Evolutionary conservation across 2,888 invertebrate species (phyloP).

Genomic region (Isotomurus palustris): DNA sequence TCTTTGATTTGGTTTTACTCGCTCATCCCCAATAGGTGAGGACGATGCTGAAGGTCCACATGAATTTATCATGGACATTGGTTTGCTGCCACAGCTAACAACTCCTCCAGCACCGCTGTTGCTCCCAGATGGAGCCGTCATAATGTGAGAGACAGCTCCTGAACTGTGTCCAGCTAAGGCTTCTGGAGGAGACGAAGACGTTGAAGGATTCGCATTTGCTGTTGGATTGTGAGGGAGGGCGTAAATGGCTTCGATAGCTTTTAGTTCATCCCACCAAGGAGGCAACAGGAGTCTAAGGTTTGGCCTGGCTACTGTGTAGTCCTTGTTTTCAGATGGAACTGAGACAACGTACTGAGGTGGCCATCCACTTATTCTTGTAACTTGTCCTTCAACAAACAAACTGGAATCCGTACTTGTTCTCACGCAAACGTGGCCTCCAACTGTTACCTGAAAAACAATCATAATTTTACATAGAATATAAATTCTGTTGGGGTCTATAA

Average conservation of each 20-base stretch:
- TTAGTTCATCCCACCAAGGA: slow-evolving; percentile 95
- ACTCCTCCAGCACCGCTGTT: slow-evolving; percentile 43
- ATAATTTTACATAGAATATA: background rate
- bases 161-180: too few species aligned
- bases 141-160: slow-evolving; percentile 25
- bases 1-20: slow-evolving; percentile 53
- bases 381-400: slow-evolving; percentile 80
- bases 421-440: slow-evolving; percentile 74
- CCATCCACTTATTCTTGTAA: slow-evolving; percentile 63
- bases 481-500: background rate
- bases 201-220: slow-evolving; percentile 18
- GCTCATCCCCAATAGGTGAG: slow-evolving; percentile 52
- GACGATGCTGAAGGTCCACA: slow-evolving; percentile 19
- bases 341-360: slow-evolving; percentile 65
- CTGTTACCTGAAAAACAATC: slow-evolving; percentile 63
- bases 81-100: background rate
- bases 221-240: slow-evolving; percentile 35
- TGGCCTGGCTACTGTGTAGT: slow-evolving; percentile 74
- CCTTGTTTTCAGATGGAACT: slow-evolving; percentile 39
- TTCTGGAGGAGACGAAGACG: slow-evolving; percentile 19
- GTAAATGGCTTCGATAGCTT: slow-evolving; percentile 52
- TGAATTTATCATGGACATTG: too few species aligned
- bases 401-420: slow-evolving; percentile 57
- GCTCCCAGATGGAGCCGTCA: slow-evolving; percentile 51
- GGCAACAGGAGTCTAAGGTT: slow-evolving; percentile 84